These are phyloP conservation scores for Aphidius ervi DNA, from an alignment of 1,140 invertebrate species.

Conservation along the genomic window DNA sequence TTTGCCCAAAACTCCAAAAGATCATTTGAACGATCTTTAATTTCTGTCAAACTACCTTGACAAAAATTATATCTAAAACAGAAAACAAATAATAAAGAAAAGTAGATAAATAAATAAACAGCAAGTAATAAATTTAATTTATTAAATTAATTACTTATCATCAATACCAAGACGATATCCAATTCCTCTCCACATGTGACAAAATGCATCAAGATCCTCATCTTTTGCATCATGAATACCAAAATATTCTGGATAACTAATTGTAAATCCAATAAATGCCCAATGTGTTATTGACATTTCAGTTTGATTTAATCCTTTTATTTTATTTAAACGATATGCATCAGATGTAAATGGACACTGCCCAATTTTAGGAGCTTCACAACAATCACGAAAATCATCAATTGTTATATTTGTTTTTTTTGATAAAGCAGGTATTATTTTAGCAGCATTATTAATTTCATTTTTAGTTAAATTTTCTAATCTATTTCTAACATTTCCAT, in stretches of 20 bases:
- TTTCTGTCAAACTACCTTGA: slow-evolving; percentile 45
- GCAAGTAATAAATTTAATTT: background rate
- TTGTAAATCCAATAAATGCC: slow-evolving; percentile 71
- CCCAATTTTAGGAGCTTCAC: slow-evolving; percentile 25
- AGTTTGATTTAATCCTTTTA: slow-evolving; percentile 59
- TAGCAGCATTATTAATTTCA: slow-evolving; percentile 27
- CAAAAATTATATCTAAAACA: slow-evolving; percentile 57
- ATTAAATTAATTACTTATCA: slow-evolving; percentile 56
- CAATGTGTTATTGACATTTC: slow-evolving; percentile 78
- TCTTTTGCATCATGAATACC: slow-evolving; percentile 56
- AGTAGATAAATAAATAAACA: slow-evolving; percentile 9
- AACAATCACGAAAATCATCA: slow-evolving; percentile 29
- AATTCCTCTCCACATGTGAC: slow-evolving; percentile 77
- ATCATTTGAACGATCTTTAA: slow-evolving; percentile 42
- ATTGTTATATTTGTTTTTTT: slow-evolving; percentile 29
- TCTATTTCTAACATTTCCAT: slow-evolving; percentile 40
- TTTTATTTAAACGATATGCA: slow-evolving; percentile 47
- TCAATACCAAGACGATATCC: slow-evolving; percentile 75
- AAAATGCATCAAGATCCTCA: slow-evolving; percentile 66
- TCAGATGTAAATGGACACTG: slow-evolving; percentile 45
- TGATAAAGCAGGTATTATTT: slow-evolving; percentile 51
- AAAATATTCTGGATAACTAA: slow-evolving; percentile 62
- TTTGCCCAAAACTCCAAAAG: slow-evolving; percentile 42
- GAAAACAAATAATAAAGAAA: slow-evolving; percentile 24
- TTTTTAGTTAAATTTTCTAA: slow-evolving; percentile 27